Evolutionary conservation across 2,113 vertebrate species (phyloP).

Genomic region (Cyprinodon brontotheroides): DNA sequence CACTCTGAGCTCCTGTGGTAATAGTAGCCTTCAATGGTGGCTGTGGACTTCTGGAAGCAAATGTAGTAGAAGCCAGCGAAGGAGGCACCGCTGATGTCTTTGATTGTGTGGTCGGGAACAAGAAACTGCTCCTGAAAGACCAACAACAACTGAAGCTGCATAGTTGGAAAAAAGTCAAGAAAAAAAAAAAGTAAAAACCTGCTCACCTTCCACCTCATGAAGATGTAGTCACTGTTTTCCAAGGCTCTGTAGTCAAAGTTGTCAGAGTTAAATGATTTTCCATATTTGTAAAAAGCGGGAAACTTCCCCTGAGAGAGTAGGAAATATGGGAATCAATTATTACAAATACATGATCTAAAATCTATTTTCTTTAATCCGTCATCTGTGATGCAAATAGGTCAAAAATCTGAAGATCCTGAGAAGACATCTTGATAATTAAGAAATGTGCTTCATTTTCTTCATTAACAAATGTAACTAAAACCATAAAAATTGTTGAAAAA

Average conservation of each 20-base stretch:
- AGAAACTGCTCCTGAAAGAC: conserved; percentile 92
- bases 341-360: background rate
- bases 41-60: conserved; percentile 99
- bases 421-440: too few relatives aligned
- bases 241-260: conserved; percentile 96
- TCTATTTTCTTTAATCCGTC: background rate
- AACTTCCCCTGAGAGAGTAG: conserved; percentile 89
- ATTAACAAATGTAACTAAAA: background rate
- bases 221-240: conserved; percentile 94
- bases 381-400: background rate
- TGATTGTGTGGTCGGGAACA: conserved; percentile 98
- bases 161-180: background rate
- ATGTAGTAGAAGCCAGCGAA: conserved; percentile 99
- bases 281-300: conserved; percentile 96
- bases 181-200: too few relatives aligned
- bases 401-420: too few relatives aligned
- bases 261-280: conserved; percentile 97
- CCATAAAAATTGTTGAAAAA: background rate
- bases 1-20: conserved; percentile 99
- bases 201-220: conserved; percentile 99
- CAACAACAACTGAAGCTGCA: background rate
- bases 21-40: conserved; percentile 98
- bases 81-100: conserved; percentile 99
- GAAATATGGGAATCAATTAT: background rate
- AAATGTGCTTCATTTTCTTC: background rate